A percentile compares a stretch with the other conserved stretches of the same genome.
phyloP scores from a whole-genome alignment of 2,797 vertebrate species.

The Acanthornis magna region DNA sequence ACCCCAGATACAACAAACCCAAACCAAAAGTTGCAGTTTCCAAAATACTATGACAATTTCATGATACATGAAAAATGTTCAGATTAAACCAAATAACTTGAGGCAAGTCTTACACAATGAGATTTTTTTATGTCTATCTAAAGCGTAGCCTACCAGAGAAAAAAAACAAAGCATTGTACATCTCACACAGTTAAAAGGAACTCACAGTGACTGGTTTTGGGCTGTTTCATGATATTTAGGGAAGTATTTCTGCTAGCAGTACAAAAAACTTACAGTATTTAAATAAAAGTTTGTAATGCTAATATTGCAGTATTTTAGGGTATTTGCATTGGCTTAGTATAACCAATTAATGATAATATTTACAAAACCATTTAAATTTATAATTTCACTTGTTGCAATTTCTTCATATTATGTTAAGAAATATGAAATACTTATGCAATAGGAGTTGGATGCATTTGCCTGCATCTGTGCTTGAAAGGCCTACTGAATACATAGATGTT shows the following conservation, averaged over 20 bases:
- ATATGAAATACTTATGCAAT: not conserved
- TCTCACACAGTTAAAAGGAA: not conserved
- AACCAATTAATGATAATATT: not conserved
- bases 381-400: not conserved
- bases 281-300: not conserved
- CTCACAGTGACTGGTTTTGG: not conserved
- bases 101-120: not conserved
- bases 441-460: not conserved
- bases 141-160: not conserved
- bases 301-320: not conserved
- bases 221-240: not conserved
- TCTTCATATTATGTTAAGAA: not conserved
- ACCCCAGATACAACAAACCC: not conserved
- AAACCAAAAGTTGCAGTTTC: not conserved
- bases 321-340: not conserved
- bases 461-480: not conserved
- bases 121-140: not conserved
- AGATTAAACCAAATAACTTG: not conserved
- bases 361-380: not conserved
- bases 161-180: not conserved
- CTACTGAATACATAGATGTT: not conserved
- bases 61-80: not conserved
- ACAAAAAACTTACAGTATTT: not conserved
- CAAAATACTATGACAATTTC: not conserved
- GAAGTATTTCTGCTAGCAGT: not conserved